phyloP scores from a whole-genome alignment of 2,888 invertebrate species.

The Philereme transversata region DNA sequence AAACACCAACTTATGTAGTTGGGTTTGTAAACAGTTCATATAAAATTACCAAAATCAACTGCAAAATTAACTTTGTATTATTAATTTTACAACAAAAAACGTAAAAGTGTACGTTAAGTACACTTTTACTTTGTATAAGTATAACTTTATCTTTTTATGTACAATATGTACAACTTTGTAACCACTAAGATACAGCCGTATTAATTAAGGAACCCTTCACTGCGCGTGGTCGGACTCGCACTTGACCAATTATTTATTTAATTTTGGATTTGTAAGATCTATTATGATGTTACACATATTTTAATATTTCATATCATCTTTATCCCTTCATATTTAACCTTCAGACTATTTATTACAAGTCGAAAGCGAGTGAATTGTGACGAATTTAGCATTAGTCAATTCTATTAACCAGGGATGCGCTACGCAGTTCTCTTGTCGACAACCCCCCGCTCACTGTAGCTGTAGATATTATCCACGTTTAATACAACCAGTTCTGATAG shows the following conservation, averaged over 20 bases:
- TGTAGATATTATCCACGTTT: slow-evolving; percentile 14
- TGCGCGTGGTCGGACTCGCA: no score
- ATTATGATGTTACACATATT: background rate
- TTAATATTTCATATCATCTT: slow-evolving; percentile 4
- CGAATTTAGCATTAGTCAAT: slow-evolving; percentile 20
- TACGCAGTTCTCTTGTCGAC: slow-evolving; percentile 2
- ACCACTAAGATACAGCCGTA: no score
- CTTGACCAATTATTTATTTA: no score
- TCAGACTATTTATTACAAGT: background rate
- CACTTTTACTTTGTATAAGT: background rate
- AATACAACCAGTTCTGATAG: slow-evolving; percentile 9
- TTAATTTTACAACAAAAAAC: slow-evolving; percentile 1
- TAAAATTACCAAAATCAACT: no score
- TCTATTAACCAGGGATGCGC: slow-evolving; percentile 15
- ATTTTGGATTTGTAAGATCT: no score
- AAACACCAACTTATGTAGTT: no score
- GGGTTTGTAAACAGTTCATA: no score
- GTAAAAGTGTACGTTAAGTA: no score
- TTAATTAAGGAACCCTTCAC: no score
- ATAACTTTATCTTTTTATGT: no score
- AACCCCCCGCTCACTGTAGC: slow-evolving; percentile 6
- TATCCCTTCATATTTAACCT: background rate
- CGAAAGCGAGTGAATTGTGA: slow-evolving; percentile 4
- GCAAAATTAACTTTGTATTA: no score
- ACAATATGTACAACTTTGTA: no score